phyloP scores from a whole-genome alignment of 2,888 invertebrate genomes.

The Endomychus coccineus region DNA sequence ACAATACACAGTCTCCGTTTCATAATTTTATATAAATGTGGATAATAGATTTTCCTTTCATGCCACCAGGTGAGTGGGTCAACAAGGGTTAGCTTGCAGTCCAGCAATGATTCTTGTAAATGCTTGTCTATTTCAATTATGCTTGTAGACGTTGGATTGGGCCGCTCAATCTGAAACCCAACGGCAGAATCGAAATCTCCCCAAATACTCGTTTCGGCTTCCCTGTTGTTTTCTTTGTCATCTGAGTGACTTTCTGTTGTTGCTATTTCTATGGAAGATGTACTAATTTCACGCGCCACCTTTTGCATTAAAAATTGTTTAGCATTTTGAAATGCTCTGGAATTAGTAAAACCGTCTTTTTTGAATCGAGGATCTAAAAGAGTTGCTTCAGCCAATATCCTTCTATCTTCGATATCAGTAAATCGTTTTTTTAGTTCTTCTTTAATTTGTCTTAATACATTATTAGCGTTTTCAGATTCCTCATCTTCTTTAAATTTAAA shows the following conservation, averaged over 20 bases:
- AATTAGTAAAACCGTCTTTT: conserved; percentile 1
- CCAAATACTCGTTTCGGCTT: not conserved
- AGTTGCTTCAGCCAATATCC: conserved; percentile 1
- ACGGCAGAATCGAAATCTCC: not conserved
- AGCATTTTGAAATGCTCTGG: not conserved
- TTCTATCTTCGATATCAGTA: not conserved
- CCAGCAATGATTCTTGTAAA: conserved; percentile 3
- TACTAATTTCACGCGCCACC: too few species aligned
- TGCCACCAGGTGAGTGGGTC: conserved; percentile 2
- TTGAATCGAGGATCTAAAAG: conserved; percentile 7
- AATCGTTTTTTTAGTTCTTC: too few species aligned
- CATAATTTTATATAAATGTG: conserved; percentile 1
- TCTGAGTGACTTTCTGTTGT: too few species aligned
- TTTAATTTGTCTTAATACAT: too few species aligned
- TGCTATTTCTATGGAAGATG: too few species aligned
- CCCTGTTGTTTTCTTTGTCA: too few species aligned
- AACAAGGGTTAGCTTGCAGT: not conserved
- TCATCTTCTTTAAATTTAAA: not conserved
- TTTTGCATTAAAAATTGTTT: too few species aligned
- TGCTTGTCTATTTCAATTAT: not conserved
- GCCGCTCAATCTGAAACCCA: not conserved
- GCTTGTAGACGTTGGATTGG: not conserved
- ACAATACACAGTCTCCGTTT: conserved; percentile 4
- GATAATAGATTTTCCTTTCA: not conserved
- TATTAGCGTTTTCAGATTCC: not conserved